Percentiles rank a stretch among this genome's conserved stretches.
These are phyloP conservation scores for Morpho achilles DNA, from an alignment of 2,888 invertebrate genomes.

Conservation along the genomic window DNA sequence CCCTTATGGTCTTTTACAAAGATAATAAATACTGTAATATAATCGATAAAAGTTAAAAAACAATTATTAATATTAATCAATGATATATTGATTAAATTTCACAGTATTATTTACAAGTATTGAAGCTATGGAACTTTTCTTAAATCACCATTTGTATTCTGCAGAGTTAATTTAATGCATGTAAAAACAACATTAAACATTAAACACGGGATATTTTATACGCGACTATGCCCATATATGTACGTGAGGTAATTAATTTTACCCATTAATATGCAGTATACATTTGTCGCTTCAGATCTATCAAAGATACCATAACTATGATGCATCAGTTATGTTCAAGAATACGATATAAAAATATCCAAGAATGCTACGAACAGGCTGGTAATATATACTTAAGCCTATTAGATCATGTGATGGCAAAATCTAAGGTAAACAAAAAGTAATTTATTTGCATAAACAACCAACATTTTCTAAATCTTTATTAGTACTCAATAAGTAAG, in stretches of 20 bases:
- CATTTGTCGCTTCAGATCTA: conserved; percentile 16
- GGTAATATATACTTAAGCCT: too few relatives aligned
- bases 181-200: conserved; percentile 11
- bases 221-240: conserved; percentile 12
- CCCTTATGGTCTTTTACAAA: too few relatives aligned
- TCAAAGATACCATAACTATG: conserved; percentile 11
- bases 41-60: background rate
- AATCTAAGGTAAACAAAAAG: too few relatives aligned
- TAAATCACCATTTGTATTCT: conserved; percentile 10
- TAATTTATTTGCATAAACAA: too few relatives aligned
- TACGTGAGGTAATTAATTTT: conserved; percentile 10
- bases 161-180: conserved; percentile 12
- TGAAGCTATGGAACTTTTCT: conserved; percentile 10
- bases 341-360: conserved; percentile 1
- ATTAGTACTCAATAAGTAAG: too few relatives aligned
- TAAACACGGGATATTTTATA: conserved; percentile 12
- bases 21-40: too few relatives aligned
- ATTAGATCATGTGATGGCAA: too few relatives aligned
- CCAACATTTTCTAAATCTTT: too few relatives aligned
- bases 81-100: background rate
- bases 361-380: too few relatives aligned
- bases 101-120: background rate
- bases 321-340: conserved; percentile 9
- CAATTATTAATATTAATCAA: background rate
- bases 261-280: conserved; percentile 12